Evolutionary conservation across 2,797 vertebrate species (phyloP).

Genomic region (Tauraco hartlaubi): DNA sequence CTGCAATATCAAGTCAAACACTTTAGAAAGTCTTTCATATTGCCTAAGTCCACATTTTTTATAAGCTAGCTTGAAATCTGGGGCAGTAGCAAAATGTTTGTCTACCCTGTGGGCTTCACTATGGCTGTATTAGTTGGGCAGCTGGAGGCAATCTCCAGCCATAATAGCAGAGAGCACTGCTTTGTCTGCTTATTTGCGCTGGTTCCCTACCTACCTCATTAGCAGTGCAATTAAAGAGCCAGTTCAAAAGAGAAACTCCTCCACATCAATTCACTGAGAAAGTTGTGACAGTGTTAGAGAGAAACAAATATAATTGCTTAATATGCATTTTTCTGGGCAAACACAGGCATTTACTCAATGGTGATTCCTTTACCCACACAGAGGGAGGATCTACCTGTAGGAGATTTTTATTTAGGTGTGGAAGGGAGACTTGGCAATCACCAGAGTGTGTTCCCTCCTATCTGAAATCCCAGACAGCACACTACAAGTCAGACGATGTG

Average conservation of each 20-base stretch:
- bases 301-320: neutral
- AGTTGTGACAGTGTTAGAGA: neutral
- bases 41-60: neutral
- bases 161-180: neutral
- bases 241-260: neutral
- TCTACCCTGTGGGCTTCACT: neutral
- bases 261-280: neutral
- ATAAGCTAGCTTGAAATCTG: neutral
- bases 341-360: neutral
- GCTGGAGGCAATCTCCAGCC: slow-evolving; percentile 5
- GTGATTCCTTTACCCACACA: neutral
- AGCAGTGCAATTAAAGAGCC: neutral
- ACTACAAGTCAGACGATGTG: neutral
- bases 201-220: neutral
- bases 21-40: neutral
- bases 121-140: neutral
- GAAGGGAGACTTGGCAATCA: neutral
- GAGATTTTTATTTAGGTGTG: neutral
- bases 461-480: neutral
- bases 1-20: neutral
- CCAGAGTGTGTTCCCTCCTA: neutral
- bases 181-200: neutral
- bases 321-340: neutral
- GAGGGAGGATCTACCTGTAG: neutral
- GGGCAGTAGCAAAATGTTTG: neutral